A percentile compares a stretch with the other conserved stretches of the same genome.
Conservation (phyloP, 2,113 vertebrate species). For the Glareola pratincola region DNA sequence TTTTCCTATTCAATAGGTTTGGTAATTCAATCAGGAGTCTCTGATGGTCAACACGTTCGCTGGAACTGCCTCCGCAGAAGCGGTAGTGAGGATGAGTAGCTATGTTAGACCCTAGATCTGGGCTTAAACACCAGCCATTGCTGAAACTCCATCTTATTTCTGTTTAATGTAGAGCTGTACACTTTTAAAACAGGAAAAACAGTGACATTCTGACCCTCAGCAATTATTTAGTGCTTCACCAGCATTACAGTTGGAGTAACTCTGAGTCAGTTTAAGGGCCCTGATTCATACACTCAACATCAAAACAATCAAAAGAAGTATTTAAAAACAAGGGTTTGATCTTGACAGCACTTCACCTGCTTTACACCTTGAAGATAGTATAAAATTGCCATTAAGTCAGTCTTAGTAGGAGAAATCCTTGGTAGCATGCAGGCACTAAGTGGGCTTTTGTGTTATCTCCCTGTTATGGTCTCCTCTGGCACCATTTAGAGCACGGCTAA, state of each 20-base stretch:
- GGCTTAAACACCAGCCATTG: background rate
- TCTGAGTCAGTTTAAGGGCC: background rate
- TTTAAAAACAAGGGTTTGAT: background rate
- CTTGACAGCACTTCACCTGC: background rate
- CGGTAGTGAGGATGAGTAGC: background rate
- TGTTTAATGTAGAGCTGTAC: background rate
- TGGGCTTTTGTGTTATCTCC: background rate
- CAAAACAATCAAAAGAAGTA: background rate
- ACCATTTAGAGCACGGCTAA: background rate
- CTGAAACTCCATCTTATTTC: background rate
- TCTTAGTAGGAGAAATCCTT: background rate
- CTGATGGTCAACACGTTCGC: background rate
- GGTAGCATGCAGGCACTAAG: background rate
- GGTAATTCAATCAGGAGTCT: background rate
- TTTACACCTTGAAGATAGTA: background rate
- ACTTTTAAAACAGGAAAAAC: background rate
- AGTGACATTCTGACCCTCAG: background rate
- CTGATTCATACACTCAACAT: background rate
- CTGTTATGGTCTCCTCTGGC: background rate
- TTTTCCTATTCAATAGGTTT: background rate
- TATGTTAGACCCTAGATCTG: background rate
- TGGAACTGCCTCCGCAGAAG: background rate
- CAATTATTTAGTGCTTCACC: background rate
- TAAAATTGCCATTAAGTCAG: background rate
- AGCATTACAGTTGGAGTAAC: background rate